These are phyloP conservation scores for Eupithecia pulchellata DNA, from an alignment of 2,888 invertebrate genomes.

Conservation along the genomic window DNA sequence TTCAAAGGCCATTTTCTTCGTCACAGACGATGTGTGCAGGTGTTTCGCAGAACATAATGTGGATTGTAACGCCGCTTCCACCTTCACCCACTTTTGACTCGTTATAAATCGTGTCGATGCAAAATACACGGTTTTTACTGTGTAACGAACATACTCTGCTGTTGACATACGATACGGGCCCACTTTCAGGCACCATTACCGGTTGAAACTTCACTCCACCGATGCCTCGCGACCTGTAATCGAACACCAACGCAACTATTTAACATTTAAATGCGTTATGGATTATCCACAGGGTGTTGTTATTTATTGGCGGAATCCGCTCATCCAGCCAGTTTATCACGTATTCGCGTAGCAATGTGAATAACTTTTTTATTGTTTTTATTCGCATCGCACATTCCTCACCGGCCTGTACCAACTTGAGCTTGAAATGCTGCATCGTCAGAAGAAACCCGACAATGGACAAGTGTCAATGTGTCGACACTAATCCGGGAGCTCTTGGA, in stretches of 20 bases:
- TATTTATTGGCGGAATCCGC: conserved; percentile 41
- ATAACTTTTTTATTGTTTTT: conserved; percentile 46
- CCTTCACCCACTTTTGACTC: conserved; percentile 70
- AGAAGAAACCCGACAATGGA: conserved; percentile 56
- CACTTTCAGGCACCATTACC: conserved; percentile 49
- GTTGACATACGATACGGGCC: conserved; percentile 47
- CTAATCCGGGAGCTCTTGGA: conserved; percentile 61
- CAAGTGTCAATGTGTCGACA: conserved; percentile 54
- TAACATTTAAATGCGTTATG: conserved; percentile 26
- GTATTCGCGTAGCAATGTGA: conserved; percentile 41
- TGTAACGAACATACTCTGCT: conserved; percentile 48
- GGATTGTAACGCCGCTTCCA: conserved; percentile 64
- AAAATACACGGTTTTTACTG: conserved; percentile 51
- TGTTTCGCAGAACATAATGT: conserved; percentile 75
- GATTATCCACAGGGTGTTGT: conserved; percentile 29
- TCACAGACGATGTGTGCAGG: conserved; percentile 67
- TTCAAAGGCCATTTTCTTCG: conserved; percentile 77
- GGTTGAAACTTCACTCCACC: conserved; percentile 43
- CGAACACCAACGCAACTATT: conserved; percentile 38
- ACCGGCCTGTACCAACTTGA: conserved; percentile 45
- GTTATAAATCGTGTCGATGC: conserved; percentile 65
- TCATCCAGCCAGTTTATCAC: conserved; percentile 45
- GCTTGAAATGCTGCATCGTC: conserved; percentile 54
- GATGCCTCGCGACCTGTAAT: conserved; percentile 43
- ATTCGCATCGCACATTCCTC: conserved; percentile 49